These are phyloP conservation scores for Coregonus ussuriensis DNA, from an alignment of 2,797 vertebrate species.

Conservation along the genomic window DNA sequence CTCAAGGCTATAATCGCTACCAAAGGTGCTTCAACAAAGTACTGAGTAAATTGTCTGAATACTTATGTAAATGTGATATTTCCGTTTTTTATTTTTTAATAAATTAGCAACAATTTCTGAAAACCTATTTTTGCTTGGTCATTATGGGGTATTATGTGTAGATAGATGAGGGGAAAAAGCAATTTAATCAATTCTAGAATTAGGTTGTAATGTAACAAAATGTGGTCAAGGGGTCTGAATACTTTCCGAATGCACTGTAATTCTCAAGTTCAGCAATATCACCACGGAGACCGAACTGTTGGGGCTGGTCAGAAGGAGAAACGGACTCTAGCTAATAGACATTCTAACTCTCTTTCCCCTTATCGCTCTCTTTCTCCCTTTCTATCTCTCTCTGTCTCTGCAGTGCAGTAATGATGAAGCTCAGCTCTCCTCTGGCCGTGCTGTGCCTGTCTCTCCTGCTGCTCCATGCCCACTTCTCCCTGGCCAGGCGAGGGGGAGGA, in stretches of 20 bases:
- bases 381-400: neutral
- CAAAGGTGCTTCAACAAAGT: no score
- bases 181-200: constrained; percentile 25
- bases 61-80: no score
- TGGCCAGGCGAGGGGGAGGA: constrained; percentile 32
- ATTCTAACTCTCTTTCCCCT: neutral
- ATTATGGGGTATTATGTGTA: constrained; percentile 26
- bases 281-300: no score
- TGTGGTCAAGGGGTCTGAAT: neutral
- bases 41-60: no score
- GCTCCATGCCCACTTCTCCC: constrained; percentile 27
- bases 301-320: no score
- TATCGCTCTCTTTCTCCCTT: neutral
- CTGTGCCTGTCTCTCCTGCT: constrained; percentile 45
- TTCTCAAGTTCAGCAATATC: no score
- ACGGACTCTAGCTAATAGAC: neutral
- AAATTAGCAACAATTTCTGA: no score
- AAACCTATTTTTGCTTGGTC: no score
- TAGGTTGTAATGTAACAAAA: constrained; percentile 18
- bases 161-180: no score
- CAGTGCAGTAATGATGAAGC: constrained; percentile 57
- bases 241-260: no score
- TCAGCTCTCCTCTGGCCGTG: constrained; percentile 7
- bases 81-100: no score
- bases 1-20: no score